Evolutionary conservation across 2,113 vertebrate species (phyloP), one percentile per base, ranked within the genome.

Genomic region (Grammomys surdaster): DNA sequence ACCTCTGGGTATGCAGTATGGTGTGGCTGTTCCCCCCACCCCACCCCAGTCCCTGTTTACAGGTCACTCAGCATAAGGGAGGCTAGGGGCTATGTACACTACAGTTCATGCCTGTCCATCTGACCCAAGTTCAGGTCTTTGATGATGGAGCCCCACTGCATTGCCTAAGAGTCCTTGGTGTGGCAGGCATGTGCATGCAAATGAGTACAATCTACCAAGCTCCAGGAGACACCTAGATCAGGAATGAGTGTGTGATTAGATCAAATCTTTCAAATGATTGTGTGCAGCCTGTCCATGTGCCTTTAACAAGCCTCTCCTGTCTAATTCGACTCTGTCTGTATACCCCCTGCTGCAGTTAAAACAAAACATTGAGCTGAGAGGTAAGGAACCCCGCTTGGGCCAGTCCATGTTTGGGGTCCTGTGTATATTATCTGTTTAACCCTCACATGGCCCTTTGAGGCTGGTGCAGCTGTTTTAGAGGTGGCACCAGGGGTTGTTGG

Each of bases 1-100:
- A 48, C 33, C 33, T 43, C 56, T 75, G 2, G 0, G 0, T 1
- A 1, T 14, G 14, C 10, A 19, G 4, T 0, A 26, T 3, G 1
- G 7, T 0, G 0, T n/a, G n/a, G 26, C 33, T 54, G 77, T 65
- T 12, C 63, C 10, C 0, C 1, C 28, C 9, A 3, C 3, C 3
- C 3, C 20, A n/a, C 63, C 63, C 63, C 24, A 26, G 36, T 14
- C 48, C 75, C 19, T 17, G 6, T 13, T 1, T 9, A 16, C 5
- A 9, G 48, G 60, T 12, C 33, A 16, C 14, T 14, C 24, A 56
- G 51, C 40, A 0, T 1, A 9, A 31, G 11, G 36, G 22, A 46
- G 17, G 1, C 0, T 75, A 1, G 3, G 56, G 17, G 9, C 9
- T 19, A 12, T 22, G 8, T 26, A 12, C 67, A 26, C 31, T 0